Conservation (phyloP, 92 coral and sea anemone species). For the Pocillopora meandrina region DNA sequence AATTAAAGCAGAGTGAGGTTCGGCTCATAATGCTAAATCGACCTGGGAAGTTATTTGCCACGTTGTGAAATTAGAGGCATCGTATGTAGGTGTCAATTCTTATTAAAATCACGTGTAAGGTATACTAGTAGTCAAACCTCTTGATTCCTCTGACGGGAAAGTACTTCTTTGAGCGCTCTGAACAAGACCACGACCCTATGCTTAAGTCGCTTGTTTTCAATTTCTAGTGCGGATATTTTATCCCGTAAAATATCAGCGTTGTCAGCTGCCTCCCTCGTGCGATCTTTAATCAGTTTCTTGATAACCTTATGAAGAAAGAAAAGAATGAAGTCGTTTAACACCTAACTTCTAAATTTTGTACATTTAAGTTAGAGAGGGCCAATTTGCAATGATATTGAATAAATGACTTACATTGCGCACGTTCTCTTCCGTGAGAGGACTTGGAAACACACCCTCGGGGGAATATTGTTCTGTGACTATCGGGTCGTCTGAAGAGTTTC, state of each 20-base stretch:
- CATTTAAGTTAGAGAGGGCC: not conserved
- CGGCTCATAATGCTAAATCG: too few relatives aligned
- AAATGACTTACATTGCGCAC: not conserved
- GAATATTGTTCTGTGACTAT: not conserved
- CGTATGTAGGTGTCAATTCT: not conserved
- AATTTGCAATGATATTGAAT: too few relatives aligned
- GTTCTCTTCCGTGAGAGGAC: not conserved
- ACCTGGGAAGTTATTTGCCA: too few relatives aligned
- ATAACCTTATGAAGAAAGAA: not conserved
- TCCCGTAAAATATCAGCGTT: conserved; percentile 1
- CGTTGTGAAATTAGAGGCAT: too few relatives aligned
- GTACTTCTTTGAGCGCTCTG: conserved; percentile 2
- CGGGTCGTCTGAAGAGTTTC: not conserved
- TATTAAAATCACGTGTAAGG: not conserved
- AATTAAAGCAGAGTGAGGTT: too few relatives aligned
- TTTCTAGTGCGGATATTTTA: conserved; percentile 1
- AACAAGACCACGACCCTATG: conserved; percentile 4
- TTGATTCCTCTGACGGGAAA: not conserved
- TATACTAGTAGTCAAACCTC: not conserved
- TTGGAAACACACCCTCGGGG: not conserved
- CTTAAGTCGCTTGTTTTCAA: conserved; percentile 8
- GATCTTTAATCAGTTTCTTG: conserved; percentile 2
- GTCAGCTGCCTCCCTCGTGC: conserved; percentile 2
- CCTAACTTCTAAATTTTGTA: not conserved
- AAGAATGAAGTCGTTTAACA: not conserved